Evolutionary conservation across 2,797 vertebrate species (phyloP), one percentile per base, ranked within the genome.

Genomic region (Pseudomugil tenellus): DNA sequence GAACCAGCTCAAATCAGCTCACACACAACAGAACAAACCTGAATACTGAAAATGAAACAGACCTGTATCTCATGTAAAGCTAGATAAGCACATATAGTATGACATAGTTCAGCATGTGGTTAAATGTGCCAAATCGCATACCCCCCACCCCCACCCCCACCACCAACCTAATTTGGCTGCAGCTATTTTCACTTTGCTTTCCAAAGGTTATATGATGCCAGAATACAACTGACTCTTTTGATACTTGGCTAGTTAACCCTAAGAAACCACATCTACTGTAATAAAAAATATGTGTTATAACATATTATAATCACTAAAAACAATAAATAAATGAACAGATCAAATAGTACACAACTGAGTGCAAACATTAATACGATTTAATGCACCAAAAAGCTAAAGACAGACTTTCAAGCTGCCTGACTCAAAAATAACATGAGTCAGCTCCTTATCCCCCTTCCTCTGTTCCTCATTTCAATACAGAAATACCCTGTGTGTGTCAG

Each of bases 391-490:
- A 19, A n/a, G 25, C 11, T 39, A 62, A 31, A 29, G 19, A 4
- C 31, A 43, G 16, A 7, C 10, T 7, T 37, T 55, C 7, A 43
- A 70, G 65, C n/a, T 2, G 13, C 41, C 57, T 77, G 63, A 67
- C 41, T 77, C 64, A 72, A 71, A 61, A 76, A 77, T 55, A 74
- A 64, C 26, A 57, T 35, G 57, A 74, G 62, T 52, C 63, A 28
- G 52, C 6, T n/a, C 26, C 31, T 48, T 8, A 37, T 2, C 19
- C 12, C 37, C 41, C 26, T 17, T 66, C 29, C 6, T 29, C 35
- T 17, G 16, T 28, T 48, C 31, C 23, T 17, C 17, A 14, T 23
- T 56, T 12, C 29, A 17, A 60, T 64, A 55, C 67, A 76, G 63
- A 74, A 61, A 67, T 9, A 13, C 67, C 37, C 28, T 29, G 2